Conservation (phyloP, 2,797 vertebrate genomes). For the Vipera latastei region DNA sequence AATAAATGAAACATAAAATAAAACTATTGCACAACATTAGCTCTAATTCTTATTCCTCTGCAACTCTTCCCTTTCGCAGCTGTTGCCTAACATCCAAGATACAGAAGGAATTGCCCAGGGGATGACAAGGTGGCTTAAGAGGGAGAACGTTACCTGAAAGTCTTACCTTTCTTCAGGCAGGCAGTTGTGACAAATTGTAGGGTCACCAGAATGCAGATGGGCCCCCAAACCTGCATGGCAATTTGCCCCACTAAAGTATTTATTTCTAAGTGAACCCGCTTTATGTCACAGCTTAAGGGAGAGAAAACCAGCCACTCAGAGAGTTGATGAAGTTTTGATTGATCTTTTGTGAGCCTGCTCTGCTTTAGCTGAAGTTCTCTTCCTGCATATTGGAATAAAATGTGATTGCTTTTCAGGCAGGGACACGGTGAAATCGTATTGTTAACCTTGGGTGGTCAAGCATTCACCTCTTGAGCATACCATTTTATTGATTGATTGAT, state of each 20-base stretch:
- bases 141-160: background rate
- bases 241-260: background rate
- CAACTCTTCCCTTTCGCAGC: background rate
- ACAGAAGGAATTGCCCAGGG: background rate
- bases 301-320: background rate
- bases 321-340: background rate
- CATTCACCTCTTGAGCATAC: background rate
- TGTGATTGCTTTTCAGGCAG: background rate
- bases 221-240: background rate
- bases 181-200: background rate
- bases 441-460: background rate
- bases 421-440: background rate
- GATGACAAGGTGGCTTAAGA: background rate
- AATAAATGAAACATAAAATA: background rate
- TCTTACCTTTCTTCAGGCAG: background rate
- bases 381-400: background rate
- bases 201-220: background rate
- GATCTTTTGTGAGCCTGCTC: background rate
- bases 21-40: background rate
- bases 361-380: background rate
- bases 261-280: background rate
- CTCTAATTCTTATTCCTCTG: background rate
- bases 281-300: background rate
- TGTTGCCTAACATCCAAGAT: background rate
- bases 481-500: background rate